Base-by-base conservation (phyloP, 2,113 vertebrate genomes). In the Solea solea region DNA sequence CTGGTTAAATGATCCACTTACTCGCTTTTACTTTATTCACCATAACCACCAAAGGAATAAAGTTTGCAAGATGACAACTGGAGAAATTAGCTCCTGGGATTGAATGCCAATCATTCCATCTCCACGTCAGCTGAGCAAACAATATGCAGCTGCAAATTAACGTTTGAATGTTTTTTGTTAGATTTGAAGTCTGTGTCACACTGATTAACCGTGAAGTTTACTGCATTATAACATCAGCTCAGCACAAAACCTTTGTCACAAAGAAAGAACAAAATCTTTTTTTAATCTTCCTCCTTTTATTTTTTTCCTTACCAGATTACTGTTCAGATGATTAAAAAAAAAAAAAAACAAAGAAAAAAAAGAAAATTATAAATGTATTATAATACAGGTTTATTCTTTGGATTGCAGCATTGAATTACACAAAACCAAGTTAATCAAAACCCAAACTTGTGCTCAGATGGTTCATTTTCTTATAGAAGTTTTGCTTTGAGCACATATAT, bases 351-450 rank as follows among this genome's bases (percentile, higher is more conserved):
- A n/a, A n/a, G n/a, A n/a, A 21, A 21, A 21, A 89, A 81, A 84
- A 67, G 51, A 82, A 87, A 82, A 83, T 81, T 68, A 87, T 88
- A 88, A 91, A 91, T 78, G 78, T 86, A 89, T 91, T 90, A 92
- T 92, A 88, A 90, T 90, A 94, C 92, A 93, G 62, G 77, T 92
- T 91, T 90, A 92, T 90, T 94, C 93, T 94, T 94, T 94, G 93
- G 93, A 93, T 92, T 91, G 92, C 92, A 94, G 93, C 93, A 91
- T 91, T 84, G 54, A 90, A 92, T 92, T 85, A 92, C 86, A 92
- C 54, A 76, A 86, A 83, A 87, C 85, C 92, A 88, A 92, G 91
- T 92, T 88, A 93, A 89, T 91, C 87, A 89, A 91, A 89, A 87
- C 85, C 86, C 83, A 86, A 88, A 89, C 78, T 89, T 93, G 91